Percentiles rank a stretch among this genome's conserved stretches.
These are phyloP conservation scores for Eilema griseolum DNA, from an alignment of 2,888 invertebrate genomes.

Conservation along the genomic window DNA sequence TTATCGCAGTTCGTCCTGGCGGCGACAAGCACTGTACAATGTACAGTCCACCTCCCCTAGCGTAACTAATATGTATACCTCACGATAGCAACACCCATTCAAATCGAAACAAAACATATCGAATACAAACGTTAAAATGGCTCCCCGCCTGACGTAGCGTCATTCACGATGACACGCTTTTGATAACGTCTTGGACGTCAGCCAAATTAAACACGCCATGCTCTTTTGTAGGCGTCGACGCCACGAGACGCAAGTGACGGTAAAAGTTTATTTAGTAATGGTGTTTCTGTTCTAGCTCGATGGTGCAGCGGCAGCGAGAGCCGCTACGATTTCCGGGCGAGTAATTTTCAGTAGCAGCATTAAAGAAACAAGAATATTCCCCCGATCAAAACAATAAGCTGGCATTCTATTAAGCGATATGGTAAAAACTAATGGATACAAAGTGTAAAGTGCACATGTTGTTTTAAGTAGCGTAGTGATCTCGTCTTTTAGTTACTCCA, in stretches of 20 bases:
- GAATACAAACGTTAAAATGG: slow-evolving; percentile 5
- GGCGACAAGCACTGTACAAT: slow-evolving; percentile 11
- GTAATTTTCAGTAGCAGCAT: background rate
- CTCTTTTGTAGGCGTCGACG: background rate
- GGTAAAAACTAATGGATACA: no score
- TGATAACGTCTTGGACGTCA: slow-evolving; percentile 32
- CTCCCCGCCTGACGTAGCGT: slow-evolving; percentile 10
- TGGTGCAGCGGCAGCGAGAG: background rate
- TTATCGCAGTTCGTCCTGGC: slow-evolving; percentile 19
- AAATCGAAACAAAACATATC: slow-evolving; percentile 22
- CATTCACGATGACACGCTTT: slow-evolving; percentile 25
- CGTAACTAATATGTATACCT: background rate
- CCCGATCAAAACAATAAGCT: background rate
- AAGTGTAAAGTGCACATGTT: no score
- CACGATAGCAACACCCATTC: background rate
- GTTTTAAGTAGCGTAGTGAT: no score
- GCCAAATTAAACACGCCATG: slow-evolving; percentile 22
- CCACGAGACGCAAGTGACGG: background rate
- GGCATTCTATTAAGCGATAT: background rate
- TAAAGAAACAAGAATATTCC: no score
- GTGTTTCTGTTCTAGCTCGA: background rate
- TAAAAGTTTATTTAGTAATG: background rate
- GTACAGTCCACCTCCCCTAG: background rate
- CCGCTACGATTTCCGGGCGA: background rate
- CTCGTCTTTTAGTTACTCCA: background rate